A percentile compares a stretch with the other conserved stretches of the same genome.
Evolutionary conservation across 2,113 vertebrate genomes (phyloP).

Genomic region (Redunca redunca): DNA sequence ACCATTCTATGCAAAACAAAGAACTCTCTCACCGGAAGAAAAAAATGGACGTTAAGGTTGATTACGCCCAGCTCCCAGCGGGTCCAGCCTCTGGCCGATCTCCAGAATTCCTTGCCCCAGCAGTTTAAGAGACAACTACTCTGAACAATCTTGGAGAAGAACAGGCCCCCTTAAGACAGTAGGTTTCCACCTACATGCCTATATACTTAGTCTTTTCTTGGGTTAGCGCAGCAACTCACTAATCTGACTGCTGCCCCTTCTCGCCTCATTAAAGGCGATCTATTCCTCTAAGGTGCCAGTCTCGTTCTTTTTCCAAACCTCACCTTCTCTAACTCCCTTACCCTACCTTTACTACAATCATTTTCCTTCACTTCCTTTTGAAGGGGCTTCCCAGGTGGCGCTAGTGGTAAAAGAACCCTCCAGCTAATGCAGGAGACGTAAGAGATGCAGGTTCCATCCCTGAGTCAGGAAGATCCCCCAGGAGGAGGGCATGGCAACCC

Average conservation of each 20-base stretch:
- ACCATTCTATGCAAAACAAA: background rate
- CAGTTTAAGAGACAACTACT: background rate
- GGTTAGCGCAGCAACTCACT: background rate
- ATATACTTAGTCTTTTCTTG: background rate
- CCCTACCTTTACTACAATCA: background rate
- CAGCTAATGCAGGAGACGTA: background rate
- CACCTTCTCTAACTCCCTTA: background rate
- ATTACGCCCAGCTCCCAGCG: background rate
- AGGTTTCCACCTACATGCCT: fast-evolving
- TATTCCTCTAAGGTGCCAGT: background rate
- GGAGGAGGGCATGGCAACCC: background rate
- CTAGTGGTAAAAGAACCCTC: background rate
- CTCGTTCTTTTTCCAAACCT: background rate
- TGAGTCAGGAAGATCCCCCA: background rate
- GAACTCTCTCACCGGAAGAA: fast-evolving
- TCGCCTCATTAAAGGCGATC: background rate
- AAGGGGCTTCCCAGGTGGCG: background rate
- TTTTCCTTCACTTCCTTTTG: background rate
- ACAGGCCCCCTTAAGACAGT: background rate
- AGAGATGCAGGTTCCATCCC: background rate
- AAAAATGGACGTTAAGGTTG: background rate
- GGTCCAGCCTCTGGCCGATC: background rate
- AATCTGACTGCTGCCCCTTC: background rate
- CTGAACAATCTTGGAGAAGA: background rate
- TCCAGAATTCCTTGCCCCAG: background rate